Evolutionary conservation across 1,140 invertebrate species (phyloP).

Genomic region (Tetramorium simillimum): DNA sequence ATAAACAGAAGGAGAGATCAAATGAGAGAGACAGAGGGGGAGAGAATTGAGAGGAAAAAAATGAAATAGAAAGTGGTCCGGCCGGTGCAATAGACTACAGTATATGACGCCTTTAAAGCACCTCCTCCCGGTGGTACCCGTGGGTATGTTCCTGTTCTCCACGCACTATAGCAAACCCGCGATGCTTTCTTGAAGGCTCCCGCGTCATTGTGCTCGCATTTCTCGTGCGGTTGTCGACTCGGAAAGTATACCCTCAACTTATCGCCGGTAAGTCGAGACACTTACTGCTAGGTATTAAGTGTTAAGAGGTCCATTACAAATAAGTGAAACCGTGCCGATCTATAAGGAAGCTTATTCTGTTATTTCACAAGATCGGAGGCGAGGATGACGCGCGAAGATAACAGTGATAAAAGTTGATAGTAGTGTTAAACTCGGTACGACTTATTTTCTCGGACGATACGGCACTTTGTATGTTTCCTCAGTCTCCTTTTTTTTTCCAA

Average conservation of each 20-base stretch:
- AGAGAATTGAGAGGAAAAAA: conserved; percentile 72
- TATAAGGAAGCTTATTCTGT: neutral
- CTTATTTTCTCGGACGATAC: neutral
- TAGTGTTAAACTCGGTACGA: conserved; percentile 11
- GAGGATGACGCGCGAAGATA: conserved; percentile 7
- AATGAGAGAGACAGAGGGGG: conserved; percentile 36
- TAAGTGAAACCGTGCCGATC: conserved; percentile 4
- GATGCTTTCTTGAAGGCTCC: conserved; percentile 79
- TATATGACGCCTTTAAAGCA: conserved; percentile 80
- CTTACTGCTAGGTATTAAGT: conserved; percentile 34
- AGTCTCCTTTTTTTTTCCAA: neutral
- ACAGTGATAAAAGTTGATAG: conserved; percentile 30
- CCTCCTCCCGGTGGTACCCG: conserved; percentile 74
- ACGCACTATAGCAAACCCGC: conserved; percentile 70
- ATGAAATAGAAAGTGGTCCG: conserved; percentile 85
- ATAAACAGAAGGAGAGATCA: conserved; percentile 52
- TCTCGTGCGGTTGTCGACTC: conserved; percentile 86
- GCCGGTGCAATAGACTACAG: conserved; percentile 83
- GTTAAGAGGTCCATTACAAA: conserved; percentile 22
- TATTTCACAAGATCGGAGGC: neutral
- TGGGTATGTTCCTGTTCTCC: conserved; percentile 78
- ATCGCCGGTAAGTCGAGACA: conserved; percentile 81
- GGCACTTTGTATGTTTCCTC: neutral
- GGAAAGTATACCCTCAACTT: conserved; percentile 84
- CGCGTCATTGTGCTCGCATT: conserved; percentile 83